A percentile compares a stretch with the other conserved stretches of the same genome.
These are phyloP conservation scores for Leptarthrus brevirostris DNA, from an alignment of 2,888 invertebrate genomes.

Conservation along the genomic window DNA sequence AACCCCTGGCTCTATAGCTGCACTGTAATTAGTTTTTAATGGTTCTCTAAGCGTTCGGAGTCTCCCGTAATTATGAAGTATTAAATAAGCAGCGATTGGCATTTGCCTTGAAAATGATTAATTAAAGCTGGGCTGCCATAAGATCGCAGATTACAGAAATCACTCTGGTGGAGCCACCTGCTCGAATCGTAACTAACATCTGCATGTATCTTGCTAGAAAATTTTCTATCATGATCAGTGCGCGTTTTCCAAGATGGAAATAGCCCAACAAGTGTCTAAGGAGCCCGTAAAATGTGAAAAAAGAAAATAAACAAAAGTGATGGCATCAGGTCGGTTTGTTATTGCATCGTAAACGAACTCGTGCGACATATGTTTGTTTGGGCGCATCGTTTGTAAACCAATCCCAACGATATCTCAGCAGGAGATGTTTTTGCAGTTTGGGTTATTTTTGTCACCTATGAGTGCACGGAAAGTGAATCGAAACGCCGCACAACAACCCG, in stretches of 20 bases:
- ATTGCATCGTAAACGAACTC: slow-evolving; percentile 46
- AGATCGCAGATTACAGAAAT: neutral
- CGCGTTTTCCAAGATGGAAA: slow-evolving; percentile 22
- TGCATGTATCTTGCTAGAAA: slow-evolving; percentile 1
- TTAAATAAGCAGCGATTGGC: slow-evolving; percentile 30
- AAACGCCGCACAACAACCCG: neutral
- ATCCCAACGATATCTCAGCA: slow-evolving; percentile 34
- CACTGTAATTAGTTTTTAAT: neutral
- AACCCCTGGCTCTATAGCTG: too few relatives aligned
- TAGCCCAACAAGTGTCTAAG: slow-evolving; percentile 44
- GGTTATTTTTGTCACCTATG: slow-evolving; percentile 37
- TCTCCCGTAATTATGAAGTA: slow-evolving; percentile 16
- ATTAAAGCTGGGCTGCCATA: slow-evolving; percentile 6
- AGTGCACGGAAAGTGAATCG: neutral
- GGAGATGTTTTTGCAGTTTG: slow-evolving; percentile 39
- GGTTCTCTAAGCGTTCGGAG: neutral
- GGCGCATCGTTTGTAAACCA: slow-evolving; percentile 44
- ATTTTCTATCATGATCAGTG: neutral
- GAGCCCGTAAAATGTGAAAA: slow-evolving; percentile 5
- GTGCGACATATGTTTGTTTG: slow-evolving; percentile 45
- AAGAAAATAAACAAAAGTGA: slow-evolving; percentile 29
- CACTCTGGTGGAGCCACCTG: slow-evolving; percentile 23
- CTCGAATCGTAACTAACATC: slow-evolving; percentile 24
- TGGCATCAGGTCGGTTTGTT: slow-evolving; percentile 45
- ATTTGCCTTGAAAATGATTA: slow-evolving; percentile 31